Evolutionary conservation across 2,113 vertebrate genomes (phyloP), one percentile per base, ranked within the genome.

Genomic region (Rhinichthys klamathensis): DNA sequence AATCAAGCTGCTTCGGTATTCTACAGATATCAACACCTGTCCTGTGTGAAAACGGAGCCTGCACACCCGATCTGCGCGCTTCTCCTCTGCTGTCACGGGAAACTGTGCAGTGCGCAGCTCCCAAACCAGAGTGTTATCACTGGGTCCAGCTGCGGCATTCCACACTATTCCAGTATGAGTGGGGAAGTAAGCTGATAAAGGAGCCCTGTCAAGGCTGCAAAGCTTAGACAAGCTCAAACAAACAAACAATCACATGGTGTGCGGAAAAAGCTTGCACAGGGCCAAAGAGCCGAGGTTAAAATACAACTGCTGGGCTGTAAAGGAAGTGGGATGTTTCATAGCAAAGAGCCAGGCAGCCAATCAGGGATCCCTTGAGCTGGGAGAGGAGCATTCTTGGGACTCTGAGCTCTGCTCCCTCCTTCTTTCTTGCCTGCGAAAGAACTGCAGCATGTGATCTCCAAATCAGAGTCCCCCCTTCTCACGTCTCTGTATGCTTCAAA

Each of bases 301-400:
- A 54, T 72, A 35, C 72, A 77, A 58, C 46, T 18, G 38, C 74
- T 82, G 44, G 58, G 9, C 35, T 44, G 41, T 78, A 67, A 30
- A 86, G 67, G 81, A 84, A 86, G 82, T 85, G 81, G 85, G 87
- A 51, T 51, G 82, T 69, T 58, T 23, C 58, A 58, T 0, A 13
- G 79, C 25, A 15, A 67, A 46, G 69, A 27, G 35, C 78, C 58
- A 38, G 35, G 73, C 60, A 86, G 87, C 86, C 89, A 90, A 90
- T 89, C 88, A 82, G 44, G 54, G 41, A 69, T 13, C n/a, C 10
- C 58, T 15, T 84, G 51, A n/a, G 63, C 51, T 69, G 35, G 79
- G 72, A 56, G 23, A 75, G 82, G 54, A 77, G 61, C 21, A 54
- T 74, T 76, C 81, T 63, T 82, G 61, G 41, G 35, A 75, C 46